Base-by-base conservation (phyloP, 2,113 vertebrate genomes). In the Corythaixoides concolor region DNA sequence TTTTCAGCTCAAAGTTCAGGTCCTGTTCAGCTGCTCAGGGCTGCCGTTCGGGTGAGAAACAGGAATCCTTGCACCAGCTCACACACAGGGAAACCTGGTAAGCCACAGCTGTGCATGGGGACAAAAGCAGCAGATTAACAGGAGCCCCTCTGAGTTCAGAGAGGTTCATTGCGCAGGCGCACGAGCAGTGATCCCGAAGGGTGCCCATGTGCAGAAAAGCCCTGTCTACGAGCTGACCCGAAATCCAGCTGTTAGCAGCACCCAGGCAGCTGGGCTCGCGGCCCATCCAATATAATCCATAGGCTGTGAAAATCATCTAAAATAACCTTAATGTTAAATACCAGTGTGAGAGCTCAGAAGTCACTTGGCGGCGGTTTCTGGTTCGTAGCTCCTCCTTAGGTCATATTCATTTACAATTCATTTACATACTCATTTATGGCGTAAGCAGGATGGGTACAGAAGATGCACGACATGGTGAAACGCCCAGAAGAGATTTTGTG, bases 121-220 rank as follows among this genome's bases (percentile, higher is more conserved):
- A 77, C 85, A 72, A 62, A 69, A 76, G 74, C 3, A 55, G 35
- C 13, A 22, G 35, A 26, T 85, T 30, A 35, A 26, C 23, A 30
- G 52, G 52, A 76, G 47, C 53, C 67, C 27, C n/a, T 80, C 26
- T 15, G 55, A 59, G 55, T 19, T 59, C 68, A 41, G 39, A 62
- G 64, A 35, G 28, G 16, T 33, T 90, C 7, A 3, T 66, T 77
- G 66, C 32, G 14, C 12, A 24, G 35, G 18, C 2, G 0, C 8
- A 19, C 0, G 4, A 64, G 30, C 55, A 60, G 50, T 24, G 39
- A 41, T 30, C n/a, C 32, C 0, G 0, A 62, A 52, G 60, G n/a
- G 55, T 47, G 20, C 43, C 72, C 1, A 4, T 85, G 59, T 5
- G 1, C 55, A 56, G 52, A 49, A 70, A 30, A 62, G 17, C 47